Conservation (phyloP, 2,113 vertebrate species). For the Chaenogobius annularis region DNA sequence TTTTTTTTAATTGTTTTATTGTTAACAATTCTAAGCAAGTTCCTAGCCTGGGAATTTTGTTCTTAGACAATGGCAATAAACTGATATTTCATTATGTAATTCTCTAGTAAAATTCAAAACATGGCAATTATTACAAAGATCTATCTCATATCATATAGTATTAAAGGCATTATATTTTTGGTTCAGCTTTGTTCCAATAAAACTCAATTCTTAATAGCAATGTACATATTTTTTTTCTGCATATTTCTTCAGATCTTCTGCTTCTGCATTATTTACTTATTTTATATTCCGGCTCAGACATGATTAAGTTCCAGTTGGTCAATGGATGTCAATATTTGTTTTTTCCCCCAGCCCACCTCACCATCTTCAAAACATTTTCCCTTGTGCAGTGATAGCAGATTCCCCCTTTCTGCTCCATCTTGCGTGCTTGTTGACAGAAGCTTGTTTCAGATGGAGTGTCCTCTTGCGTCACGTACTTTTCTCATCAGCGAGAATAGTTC, state of each 20-base stretch:
- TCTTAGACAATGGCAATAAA: too few species aligned
- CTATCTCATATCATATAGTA: too few species aligned
- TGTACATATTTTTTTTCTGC: neutral
- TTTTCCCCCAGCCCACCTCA: slow-evolving; percentile 26
- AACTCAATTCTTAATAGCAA: neutral
- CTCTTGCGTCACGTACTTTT: slow-evolving; percentile 74
- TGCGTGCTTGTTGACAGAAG: slow-evolving; percentile 59
- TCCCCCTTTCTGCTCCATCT: slow-evolving; percentile 40
- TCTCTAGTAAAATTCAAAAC: too few species aligned
- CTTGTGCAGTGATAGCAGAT: slow-evolving; percentile 40
- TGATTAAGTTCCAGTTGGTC: neutral
- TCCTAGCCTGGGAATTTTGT: too few species aligned
- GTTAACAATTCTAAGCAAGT: too few species aligned
- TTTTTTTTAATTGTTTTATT: too few species aligned
- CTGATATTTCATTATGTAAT: too few species aligned
- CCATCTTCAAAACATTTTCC: slow-evolving; percentile 38
- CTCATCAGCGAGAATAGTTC: slow-evolving; percentile 66
- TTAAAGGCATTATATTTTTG: too few species aligned
- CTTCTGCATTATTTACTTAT: neutral
- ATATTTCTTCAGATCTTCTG: neutral
- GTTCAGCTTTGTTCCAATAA: too few species aligned
- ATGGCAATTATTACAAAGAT: too few species aligned
- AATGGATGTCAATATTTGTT: neutral
- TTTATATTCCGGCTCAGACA: neutral
- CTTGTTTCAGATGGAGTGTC: slow-evolving; percentile 73